phyloP scores from a whole-genome alignment of 2,797 vertebrate genomes.

The Rhynchonycteris naso region DNA sequence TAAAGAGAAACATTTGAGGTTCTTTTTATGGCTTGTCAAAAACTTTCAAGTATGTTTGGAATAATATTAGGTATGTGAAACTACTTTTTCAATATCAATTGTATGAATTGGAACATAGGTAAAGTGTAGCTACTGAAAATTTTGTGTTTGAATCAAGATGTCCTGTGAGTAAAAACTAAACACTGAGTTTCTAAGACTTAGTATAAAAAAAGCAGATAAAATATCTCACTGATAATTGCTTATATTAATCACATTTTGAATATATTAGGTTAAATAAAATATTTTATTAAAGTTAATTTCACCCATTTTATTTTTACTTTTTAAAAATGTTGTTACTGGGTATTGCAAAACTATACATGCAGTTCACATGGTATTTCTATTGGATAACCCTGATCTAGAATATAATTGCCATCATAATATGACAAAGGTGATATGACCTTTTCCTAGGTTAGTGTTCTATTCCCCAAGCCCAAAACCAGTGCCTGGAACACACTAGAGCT shows the following conservation, averaged over 20 bases:
- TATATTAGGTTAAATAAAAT: not conserved
- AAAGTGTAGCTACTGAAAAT: not conserved
- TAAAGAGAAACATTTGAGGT: not conserved
- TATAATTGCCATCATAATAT: not conserved
- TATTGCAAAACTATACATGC: not conserved
- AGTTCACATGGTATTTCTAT: not conserved
- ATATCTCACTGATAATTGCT: slow-evolving; percentile 6
- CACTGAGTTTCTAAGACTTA: not conserved
- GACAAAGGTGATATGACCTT: not conserved
- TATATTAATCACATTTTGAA: not conserved
- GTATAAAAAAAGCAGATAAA: slow-evolving; percentile 21
- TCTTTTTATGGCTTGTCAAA: not conserved
- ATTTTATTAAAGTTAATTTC: not conserved
- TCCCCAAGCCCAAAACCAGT: not conserved
- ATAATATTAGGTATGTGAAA: not conserved
- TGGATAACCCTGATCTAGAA: not conserved
- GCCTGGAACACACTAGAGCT: not conserved
- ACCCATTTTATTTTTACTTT: not conserved
- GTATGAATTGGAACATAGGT: not conserved
- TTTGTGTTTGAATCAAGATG: not conserved
- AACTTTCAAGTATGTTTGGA: slow-evolving; percentile 9
- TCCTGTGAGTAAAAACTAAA: not conserved
- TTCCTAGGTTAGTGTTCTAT: not conserved
- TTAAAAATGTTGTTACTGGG: not conserved
- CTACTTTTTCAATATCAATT: not conserved